Base-by-base conservation (phyloP, 2,888 invertebrate genomes). In the Nebria salina region DNA sequence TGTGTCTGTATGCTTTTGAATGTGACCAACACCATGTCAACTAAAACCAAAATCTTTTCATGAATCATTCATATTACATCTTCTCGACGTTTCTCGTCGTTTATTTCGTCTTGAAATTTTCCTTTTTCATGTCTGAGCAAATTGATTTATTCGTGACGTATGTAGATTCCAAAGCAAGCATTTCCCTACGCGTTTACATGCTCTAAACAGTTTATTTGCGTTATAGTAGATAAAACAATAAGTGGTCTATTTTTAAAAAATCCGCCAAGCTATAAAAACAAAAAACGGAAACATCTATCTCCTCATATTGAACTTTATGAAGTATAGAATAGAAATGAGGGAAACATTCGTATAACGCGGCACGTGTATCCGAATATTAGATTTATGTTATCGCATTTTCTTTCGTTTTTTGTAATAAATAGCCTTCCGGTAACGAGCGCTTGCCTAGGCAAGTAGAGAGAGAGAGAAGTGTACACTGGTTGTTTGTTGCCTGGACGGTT, bases 401-500 rank as follows among this genome's bases (percentile, higher is more conserved):
- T 54, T 54, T 54, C 54, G 54, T 54, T 54, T 70, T 70, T 68
- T 68, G 20, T 68, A 26, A 15, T 70, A 70, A 70, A 70, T 70
- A 70, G 20, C 70, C 25, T 5, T 70, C 34, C 70, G 34, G 20
- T 70, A 70, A 70, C 70, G 25, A 11, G 34, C 70, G 13, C 6
- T 25, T 34, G 70, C 11, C 68, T 25, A 70, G 70, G 70, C 70
- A 15, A 13, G 11, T 7, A 11, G 26, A 20, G 1, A 54, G 54
- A 70, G 5, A 34, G 26, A 34, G 26, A 70, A 11, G 70, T n/a
- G 20, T 5, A 26, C 26, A 34, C 70, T 15, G 70, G 11, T 13
- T 25, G 26, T 25, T 70, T 11, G 70, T 25, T 72, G 70, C 77
- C 77, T 26, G 77, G 77, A 72, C 77, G 77, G 77, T 77, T 77